These are phyloP conservation scores for Protosalanx chinensis DNA, from an alignment of 2,797 vertebrate genomes.

Conservation along the genomic window DNA sequence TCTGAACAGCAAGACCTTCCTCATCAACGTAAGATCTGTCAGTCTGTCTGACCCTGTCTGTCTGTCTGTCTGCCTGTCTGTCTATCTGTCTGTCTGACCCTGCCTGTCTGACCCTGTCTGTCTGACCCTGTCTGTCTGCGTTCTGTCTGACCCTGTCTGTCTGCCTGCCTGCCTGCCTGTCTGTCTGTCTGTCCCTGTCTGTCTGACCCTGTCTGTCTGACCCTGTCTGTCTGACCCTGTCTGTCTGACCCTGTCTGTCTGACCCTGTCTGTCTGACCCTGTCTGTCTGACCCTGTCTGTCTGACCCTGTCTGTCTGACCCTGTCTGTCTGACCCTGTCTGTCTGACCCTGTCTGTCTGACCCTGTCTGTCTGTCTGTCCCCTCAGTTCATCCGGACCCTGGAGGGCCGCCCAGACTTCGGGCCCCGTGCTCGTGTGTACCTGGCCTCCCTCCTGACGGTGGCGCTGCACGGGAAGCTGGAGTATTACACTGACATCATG, in stretches of 20 bases:
- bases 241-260: background rate
- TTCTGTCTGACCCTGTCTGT: background rate
- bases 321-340: background rate
- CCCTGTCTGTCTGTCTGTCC: background rate
- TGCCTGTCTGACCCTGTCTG: background rate
- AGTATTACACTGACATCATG: constrained; percentile 89
- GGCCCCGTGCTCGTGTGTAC: constrained; percentile 82
- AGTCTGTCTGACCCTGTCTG: too few species aligned
- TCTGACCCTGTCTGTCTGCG: background rate
- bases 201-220: background rate
- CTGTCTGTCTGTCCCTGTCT: background rate
- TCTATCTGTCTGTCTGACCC: background rate
- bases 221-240: too few species aligned
- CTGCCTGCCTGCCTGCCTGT: background rate
- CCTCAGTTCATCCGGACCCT: constrained; percentile 83
- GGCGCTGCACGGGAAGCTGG: constrained; percentile 83
- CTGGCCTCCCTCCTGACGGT: constrained; percentile 84
- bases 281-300: background rate
- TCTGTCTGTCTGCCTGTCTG: background rate
- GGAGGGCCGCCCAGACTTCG: constrained; percentile 83
- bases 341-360: background rate
- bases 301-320: background rate
- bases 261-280: too few species aligned
- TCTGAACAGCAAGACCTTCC: constrained; percentile 98
- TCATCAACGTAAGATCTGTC: constrained; percentile 82